Percentiles rank a stretch among this genome's conserved stretches.
phyloP scores from a whole-genome alignment of 2,888 invertebrate species.

The Eupsilia transversa region DNA sequence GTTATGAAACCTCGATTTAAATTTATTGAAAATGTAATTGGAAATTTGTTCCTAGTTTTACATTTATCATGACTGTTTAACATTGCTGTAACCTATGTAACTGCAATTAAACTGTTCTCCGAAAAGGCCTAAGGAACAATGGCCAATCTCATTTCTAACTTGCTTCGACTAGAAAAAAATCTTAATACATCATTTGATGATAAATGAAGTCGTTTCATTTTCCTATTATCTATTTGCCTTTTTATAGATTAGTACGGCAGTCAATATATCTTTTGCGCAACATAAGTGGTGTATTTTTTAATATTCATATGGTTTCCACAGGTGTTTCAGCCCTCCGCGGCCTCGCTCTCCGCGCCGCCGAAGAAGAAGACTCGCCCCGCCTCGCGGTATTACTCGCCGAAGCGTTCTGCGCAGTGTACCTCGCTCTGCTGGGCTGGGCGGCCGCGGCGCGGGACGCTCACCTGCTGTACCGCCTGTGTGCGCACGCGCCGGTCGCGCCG shows the following conservation, averaged over 20 bases:
- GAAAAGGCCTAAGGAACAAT: neutral
- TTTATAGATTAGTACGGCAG: neutral
- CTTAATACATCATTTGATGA: neutral
- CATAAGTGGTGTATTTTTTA: neutral
- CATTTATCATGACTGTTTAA: neutral
- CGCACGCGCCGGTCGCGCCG: conserved; percentile 94
- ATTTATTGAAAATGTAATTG: neutral
- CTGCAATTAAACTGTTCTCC: neutral
- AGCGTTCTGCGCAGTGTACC: conserved; percentile 97
- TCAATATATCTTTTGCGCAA: neutral
- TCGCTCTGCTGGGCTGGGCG: conserved; percentile 98
- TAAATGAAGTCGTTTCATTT: neutral
- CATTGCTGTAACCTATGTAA: neutral
- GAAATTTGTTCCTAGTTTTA: neutral
- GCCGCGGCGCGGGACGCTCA: conserved; percentile 98
- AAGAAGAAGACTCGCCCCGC: conserved; percentile 97
- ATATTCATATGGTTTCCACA: conserved; percentile 51
- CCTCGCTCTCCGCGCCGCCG: conserved; percentile 97
- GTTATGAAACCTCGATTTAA: neutral
- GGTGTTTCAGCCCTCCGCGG: conserved; percentile 98
- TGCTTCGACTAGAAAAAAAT: neutral
- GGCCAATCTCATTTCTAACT: neutral
- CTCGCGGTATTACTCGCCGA: conserved; percentile 97
- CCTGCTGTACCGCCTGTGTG: conserved; percentile 96
- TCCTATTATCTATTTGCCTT: too few relatives aligned